phyloP scores from a whole-genome alignment of 2,797 vertebrate species.

The Eutrigla gurnardus region DNA sequence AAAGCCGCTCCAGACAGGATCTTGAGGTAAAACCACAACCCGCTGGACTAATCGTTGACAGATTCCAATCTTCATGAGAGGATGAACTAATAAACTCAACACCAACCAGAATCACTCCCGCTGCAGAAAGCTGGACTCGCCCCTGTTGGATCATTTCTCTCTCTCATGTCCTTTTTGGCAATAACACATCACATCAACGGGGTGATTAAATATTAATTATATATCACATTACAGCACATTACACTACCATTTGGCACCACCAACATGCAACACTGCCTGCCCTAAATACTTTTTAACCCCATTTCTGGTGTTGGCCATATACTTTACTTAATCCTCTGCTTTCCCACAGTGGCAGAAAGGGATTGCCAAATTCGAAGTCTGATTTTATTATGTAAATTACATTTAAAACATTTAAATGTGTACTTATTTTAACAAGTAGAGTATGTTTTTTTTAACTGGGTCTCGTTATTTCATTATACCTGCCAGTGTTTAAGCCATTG shows the following conservation, averaged over 20 bases:
- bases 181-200: not conserved
- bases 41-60: no score
- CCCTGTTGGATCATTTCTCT: not conserved
- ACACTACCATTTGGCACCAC: not conserved
- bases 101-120: not conserved
- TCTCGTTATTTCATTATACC: not conserved
- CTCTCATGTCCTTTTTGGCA: not conserved
- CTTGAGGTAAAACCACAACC: not conserved
- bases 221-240: not conserved
- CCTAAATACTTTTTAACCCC: not conserved
- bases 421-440: not conserved
- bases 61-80: not conserved
- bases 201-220: not conserved
- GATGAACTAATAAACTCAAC: not conserved
- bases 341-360: not conserved
- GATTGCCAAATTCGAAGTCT: constrained; percentile 1
- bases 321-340: not conserved
- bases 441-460: not conserved
- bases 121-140: not conserved
- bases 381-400: constrained; percentile 2
- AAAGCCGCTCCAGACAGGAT: not conserved
- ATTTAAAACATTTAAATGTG: not conserved
- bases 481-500: not conserved
- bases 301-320: not conserved
- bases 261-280: not conserved